phyloP scores from a whole-genome alignment of 2,888 invertebrate genomes.

The Parasteatoda lunata region DNA sequence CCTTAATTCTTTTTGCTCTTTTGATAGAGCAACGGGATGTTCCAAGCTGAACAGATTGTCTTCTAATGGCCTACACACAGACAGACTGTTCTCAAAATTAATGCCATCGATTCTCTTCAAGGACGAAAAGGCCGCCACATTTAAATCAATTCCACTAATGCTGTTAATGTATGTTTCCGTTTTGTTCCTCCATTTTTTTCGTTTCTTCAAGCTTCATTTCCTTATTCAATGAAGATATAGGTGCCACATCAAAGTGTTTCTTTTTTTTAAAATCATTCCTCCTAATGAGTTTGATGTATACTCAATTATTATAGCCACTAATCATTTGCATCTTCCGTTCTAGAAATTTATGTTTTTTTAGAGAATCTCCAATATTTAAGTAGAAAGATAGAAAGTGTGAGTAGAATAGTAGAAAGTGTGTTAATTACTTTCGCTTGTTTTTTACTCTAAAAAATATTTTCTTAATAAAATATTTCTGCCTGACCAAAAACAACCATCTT shows the following conservation, averaged over 20 bases:
- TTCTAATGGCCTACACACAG: slow-evolving; percentile 65
- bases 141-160: slow-evolving; percentile 68
- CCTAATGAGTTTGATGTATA: slow-evolving; percentile 36
- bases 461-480: too few relatives aligned
- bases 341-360: too few relatives aligned
- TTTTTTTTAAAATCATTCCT: slow-evolving; percentile 39
- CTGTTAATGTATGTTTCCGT: slow-evolving; percentile 66
- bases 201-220: slow-evolving; percentile 63
- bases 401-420: too few relatives aligned
- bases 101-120: slow-evolving; percentile 67
- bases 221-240: slow-evolving; percentile 62
- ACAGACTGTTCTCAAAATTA: slow-evolving; percentile 66
- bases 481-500: too few relatives aligned
- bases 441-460: too few relatives aligned
- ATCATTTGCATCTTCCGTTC: too few relatives aligned
- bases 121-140: slow-evolving; percentile 67
- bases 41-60: slow-evolving; percentile 68
- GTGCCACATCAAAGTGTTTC: slow-evolving; percentile 43
- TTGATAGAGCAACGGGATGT: slow-evolving; percentile 60
- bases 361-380: too few relatives aligned
- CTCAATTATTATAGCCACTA: too few relatives aligned
- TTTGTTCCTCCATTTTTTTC: slow-evolving; percentile 55
- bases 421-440: too few relatives aligned
- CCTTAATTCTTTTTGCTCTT: slow-evolving; percentile 49
- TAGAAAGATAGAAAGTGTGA: too few relatives aligned